These are phyloP conservation scores for Octonoba sinensis DNA, from an alignment of 2,888 invertebrate species.

Conservation along the genomic window DNA sequence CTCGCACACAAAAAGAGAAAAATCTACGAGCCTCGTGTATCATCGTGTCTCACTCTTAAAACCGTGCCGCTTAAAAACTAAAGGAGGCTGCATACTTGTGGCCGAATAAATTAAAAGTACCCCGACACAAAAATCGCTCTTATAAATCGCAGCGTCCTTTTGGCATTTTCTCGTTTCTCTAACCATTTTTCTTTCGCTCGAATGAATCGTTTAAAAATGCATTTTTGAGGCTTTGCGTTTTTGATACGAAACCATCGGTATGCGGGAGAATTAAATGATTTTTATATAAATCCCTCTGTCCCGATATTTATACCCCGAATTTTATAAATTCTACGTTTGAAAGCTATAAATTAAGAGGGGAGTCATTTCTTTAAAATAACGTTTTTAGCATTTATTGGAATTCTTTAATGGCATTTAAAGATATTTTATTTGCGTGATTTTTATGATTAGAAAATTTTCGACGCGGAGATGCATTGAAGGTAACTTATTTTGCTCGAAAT, in stretches of 20 bases:
- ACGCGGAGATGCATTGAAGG: too few relatives aligned
- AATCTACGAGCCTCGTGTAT: slow-evolving; percentile 24
- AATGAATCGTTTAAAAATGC: slow-evolving; percentile 57
- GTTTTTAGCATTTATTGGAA: slow-evolving; percentile 29
- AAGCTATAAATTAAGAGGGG: neutral
- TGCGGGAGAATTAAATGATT: slow-evolving; percentile 22
- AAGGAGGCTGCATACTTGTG: slow-evolving; percentile 45
- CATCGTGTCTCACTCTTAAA: slow-evolving; percentile 34
- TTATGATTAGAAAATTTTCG: too few relatives aligned
- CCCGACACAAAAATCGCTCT: slow-evolving; percentile 31
- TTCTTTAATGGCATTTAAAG: slow-evolving; percentile 9
- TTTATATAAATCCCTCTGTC: slow-evolving; percentile 20
- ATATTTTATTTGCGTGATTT: too few relatives aligned
- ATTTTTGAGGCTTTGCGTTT: slow-evolving; percentile 27
- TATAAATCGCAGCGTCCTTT: slow-evolving; percentile 35
- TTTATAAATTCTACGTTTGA: slow-evolving; percentile 6
- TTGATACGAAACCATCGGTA: slow-evolving; percentile 9
- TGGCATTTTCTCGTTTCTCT: slow-evolving; percentile 17
- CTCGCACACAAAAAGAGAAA: slow-evolving; percentile 8
- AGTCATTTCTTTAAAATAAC: too few relatives aligned
- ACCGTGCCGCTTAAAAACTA: slow-evolving; percentile 19
- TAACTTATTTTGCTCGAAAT: too few relatives aligned
- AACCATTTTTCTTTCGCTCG: slow-evolving; percentile 9
- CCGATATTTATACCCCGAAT: slow-evolving; percentile 5
- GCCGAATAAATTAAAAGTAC: slow-evolving; percentile 59